These are phyloP conservation scores for Contarinia nasturtii DNA, from an alignment of 1,140 invertebrate species.

Conservation along the genomic window DNA sequence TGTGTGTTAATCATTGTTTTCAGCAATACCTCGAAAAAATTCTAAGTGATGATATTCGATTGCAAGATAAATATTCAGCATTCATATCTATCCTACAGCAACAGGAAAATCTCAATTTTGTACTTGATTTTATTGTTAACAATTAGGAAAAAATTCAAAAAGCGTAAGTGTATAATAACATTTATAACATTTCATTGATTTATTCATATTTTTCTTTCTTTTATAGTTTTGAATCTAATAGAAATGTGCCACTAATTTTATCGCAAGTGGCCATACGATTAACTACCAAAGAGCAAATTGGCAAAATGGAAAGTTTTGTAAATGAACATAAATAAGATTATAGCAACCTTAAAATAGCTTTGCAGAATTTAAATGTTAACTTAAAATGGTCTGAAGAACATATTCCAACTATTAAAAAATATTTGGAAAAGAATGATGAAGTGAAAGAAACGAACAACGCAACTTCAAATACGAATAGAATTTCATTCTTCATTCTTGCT, in stretches of 20 bases:
- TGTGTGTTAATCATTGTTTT: no score
- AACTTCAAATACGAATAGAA: no score
- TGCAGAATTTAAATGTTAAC: not conserved
- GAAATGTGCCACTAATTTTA: conserved; percentile 23
- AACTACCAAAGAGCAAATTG: conserved; percentile 22
- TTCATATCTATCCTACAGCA: conserved; percentile 8
- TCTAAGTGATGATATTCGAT: conserved; percentile 20
- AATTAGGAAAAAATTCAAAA: conserved; percentile 17
- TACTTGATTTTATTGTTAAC: conserved; percentile 26
- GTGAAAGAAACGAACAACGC: no score
- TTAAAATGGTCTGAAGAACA: conserved; percentile 3
- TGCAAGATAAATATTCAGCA: conserved; percentile 16
- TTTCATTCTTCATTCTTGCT: no score
- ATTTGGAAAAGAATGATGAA: no score
- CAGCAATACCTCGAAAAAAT: conserved; percentile 14
- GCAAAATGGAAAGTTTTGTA: conserved; percentile 10
- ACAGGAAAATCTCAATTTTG: conserved; percentile 23
- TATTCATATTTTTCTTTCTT: no score
- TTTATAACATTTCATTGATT: no score
- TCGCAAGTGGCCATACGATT: conserved; percentile 26
- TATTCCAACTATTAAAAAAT: not conserved
- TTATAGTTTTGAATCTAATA: conserved; percentile 18
- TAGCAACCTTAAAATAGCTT: not conserved
- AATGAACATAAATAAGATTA: not conserved
- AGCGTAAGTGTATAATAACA: no score